Percentiles rank a stretch among this genome's conserved stretches.
phyloP scores from a whole-genome alignment of 1,140 invertebrate species.

The Yoshiicerus persimilis region DNA sequence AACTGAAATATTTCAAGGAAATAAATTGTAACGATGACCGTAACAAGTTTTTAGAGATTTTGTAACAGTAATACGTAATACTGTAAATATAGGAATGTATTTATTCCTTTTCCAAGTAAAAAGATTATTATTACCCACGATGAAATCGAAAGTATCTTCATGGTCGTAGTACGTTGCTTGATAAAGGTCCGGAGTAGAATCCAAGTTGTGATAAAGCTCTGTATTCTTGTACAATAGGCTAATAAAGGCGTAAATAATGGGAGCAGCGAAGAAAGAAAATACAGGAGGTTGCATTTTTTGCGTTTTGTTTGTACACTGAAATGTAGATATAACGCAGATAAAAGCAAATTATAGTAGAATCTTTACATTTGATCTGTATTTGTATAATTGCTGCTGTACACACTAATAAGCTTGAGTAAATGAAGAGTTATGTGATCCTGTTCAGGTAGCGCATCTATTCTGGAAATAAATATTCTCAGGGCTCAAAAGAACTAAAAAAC shows the following conservation, averaged over 20 bases:
- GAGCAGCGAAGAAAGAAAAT: background rate
- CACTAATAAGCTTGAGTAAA: too few species aligned
- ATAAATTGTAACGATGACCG: background rate
- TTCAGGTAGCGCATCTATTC: too few species aligned
- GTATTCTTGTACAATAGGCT: background rate
- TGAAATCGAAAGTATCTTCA: constrained; percentile 35
- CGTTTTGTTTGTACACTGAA: background rate
- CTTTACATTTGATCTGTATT: too few species aligned
- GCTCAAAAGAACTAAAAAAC: too few species aligned
- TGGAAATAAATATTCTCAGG: too few species aligned
- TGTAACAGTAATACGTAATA: too few species aligned
- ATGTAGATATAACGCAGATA: background rate
- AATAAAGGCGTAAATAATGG: background rate
- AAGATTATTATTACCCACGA: constrained; percentile 9
- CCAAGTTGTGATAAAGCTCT: constrained; percentile 16
- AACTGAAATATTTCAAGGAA: background rate
- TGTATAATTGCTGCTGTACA: too few species aligned
- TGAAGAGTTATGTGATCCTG: too few species aligned
- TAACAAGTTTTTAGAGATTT: too few species aligned
- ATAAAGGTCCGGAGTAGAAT: constrained; percentile 25
- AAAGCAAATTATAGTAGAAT: too few species aligned
- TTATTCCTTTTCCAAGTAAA: too few species aligned
- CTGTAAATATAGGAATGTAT: too few species aligned
- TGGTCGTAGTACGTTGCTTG: constrained; percentile 26
- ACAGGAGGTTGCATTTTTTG: background rate